A percentile compares a stretch with the other conserved stretches of the same genome.
These are phyloP conservation scores for Cladopsammia gracilis DNA, from an alignment of 64 coral and sea anemone species.

Conservation along the genomic window DNA sequence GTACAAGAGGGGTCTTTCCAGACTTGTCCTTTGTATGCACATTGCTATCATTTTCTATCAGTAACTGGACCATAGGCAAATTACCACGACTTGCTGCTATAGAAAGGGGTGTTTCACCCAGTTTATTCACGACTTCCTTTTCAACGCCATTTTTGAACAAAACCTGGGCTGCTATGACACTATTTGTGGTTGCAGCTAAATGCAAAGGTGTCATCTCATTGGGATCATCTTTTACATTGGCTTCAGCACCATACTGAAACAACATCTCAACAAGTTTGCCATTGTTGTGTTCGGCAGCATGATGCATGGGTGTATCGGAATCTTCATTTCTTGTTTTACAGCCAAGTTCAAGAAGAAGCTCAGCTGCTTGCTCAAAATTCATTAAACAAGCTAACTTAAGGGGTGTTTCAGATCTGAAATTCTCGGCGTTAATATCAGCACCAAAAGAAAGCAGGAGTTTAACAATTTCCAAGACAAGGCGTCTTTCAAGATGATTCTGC, in stretches of 20 bases:
- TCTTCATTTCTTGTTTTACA: not conserved
- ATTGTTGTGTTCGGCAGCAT: not conserved
- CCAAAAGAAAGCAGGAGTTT: not conserved
- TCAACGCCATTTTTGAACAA: not conserved
- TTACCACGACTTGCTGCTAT: not conserved
- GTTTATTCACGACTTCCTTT: not conserved
- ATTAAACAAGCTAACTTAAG: not conserved
- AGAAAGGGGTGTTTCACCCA: not conserved
- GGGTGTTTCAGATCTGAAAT: not conserved
- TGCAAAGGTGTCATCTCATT: not conserved
- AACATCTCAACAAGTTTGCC: not conserved
- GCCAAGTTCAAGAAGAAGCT: slow-evolving; percentile 9
- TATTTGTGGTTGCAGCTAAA: not conserved
- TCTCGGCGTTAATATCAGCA: not conserved
- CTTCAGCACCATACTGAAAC: not conserved
- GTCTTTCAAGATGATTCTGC: not conserved
- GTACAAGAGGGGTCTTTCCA: not conserved
- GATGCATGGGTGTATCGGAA: not conserved
- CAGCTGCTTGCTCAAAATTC: not conserved
- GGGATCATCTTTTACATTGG: not conserved
- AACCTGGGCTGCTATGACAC: not conserved
- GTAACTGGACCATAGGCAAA: not conserved
- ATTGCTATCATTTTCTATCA: not conserved
- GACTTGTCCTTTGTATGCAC: not conserved
- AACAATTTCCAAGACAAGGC: not conserved